Percentiles rank a stretch among this genome's conserved stretches.
Evolutionary conservation across 92 coral and sea anemone species (phyloP).

Genomic region (Bergia puertoricense): DNA sequence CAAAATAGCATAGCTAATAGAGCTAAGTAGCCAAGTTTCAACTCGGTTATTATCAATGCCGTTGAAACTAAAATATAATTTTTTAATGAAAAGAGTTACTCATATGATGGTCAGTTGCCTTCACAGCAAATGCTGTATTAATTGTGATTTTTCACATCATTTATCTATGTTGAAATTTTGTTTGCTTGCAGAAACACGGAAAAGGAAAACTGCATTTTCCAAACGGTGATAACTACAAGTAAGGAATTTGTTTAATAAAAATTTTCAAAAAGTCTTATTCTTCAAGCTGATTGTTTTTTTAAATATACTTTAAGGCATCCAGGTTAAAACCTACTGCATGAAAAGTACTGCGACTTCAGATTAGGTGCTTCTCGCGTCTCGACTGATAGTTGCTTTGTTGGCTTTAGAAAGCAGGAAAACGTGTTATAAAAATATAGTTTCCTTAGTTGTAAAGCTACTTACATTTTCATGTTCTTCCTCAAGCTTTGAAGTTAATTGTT

Average conservation of each 20-base stretch:
- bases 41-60: no score
- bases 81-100: no score
- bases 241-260: conserved; percentile 18
- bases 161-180: background rate
- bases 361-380: background rate
- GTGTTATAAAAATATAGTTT: background rate
- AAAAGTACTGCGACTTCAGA: background rate
- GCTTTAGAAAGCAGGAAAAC: background rate
- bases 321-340: background rate
- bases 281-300: no score
- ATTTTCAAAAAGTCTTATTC: background rate
- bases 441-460: background rate
- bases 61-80: no score
- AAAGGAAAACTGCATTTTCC: conserved; percentile 78
- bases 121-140: background rate
- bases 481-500: background rate
- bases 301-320: background rate
- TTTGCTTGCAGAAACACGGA: conserved; percentile 86
- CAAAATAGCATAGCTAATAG: no score
- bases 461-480: no score
- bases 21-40: no score
- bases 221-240: conserved; percentile 85
- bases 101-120: background rate
- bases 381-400: background rate
- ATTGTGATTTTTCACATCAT: background rate